These are phyloP conservation scores for Labroides dimidiatus DNA, from an alignment of 2,797 vertebrate genomes.

Conservation along the genomic window DNA sequence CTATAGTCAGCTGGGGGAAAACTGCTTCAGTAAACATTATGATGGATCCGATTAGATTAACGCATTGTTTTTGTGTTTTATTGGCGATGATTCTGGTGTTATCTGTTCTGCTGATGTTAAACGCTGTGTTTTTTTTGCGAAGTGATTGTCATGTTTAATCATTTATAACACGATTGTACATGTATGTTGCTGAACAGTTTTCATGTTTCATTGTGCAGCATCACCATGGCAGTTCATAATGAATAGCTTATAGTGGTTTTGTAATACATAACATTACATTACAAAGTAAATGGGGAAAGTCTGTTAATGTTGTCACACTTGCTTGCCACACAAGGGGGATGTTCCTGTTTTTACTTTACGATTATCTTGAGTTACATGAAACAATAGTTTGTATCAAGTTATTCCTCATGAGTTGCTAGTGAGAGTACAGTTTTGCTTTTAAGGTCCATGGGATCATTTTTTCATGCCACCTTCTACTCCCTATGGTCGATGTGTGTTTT, in stretches of 20 bases:
- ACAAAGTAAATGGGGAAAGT: too few species aligned
- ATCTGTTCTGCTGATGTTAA: conserved; percentile 1
- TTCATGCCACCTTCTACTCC: neutral
- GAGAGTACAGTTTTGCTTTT: neutral
- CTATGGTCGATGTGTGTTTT: neutral
- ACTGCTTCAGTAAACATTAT: neutral
- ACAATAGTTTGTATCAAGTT: too few species aligned
- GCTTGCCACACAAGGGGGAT: neutral
- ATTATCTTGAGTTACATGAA: neutral
- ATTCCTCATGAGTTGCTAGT: neutral
- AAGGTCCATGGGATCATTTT: neutral
- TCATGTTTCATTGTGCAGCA: neutral
- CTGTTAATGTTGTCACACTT: neutral
- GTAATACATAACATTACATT: neutral
- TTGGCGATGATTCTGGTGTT: neutral
- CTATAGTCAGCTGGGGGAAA: conserved; percentile 9
- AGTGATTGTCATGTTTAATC: neutral
- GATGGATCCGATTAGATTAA: neutral
- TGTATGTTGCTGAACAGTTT: neutral
- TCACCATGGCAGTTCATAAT: neutral
- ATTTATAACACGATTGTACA: too few species aligned
- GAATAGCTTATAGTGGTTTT: neutral
- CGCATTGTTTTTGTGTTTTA: neutral
- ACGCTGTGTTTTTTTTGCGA: neutral
- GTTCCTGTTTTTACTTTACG: neutral